Conservation (phyloP, 2,888 invertebrate species). For the Stegophylla sp. region DNA sequence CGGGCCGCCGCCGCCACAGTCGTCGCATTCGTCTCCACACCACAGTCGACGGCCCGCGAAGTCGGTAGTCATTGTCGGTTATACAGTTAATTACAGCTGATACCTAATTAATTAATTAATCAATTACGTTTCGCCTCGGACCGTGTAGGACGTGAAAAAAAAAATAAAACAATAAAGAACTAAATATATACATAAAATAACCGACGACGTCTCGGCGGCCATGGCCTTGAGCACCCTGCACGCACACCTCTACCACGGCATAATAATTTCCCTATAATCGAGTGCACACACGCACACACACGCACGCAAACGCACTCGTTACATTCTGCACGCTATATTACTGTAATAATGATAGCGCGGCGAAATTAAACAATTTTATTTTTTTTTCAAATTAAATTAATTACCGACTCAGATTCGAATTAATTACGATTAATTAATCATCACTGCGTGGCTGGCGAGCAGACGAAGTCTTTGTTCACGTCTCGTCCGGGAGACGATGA, state of each 20-base stretch:
- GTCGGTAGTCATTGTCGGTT: background rate
- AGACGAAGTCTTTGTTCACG: constrained; percentile 10
- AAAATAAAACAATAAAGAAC: background rate
- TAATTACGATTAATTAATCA: constrained; percentile 29
- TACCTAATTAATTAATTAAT: constrained; percentile 40
- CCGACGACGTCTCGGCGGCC: constrained; percentile 26
- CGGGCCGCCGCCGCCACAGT: background rate
- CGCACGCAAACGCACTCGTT: background rate
- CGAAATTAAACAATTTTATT: constrained; percentile 6
- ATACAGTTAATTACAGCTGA: background rate
- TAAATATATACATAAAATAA: background rate
- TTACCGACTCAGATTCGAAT: constrained; percentile 30
- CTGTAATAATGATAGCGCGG: constrained; percentile 12
- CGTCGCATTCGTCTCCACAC: background rate
- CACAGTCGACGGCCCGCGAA: background rate
- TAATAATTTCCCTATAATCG: constrained; percentile 13
- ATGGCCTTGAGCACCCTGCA: constrained; percentile 10
- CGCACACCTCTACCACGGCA: background rate
- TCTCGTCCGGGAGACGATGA: background rate
- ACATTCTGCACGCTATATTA: constrained; percentile 9
- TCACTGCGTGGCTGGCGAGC: background rate
- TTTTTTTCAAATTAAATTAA: constrained; percentile 25
- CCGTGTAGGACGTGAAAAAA: background rate
- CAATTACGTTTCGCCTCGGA: constrained; percentile 32
- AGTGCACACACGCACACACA: background rate